Evolutionary conservation across 2,113 vertebrate genomes (phyloP), one percentile per base, ranked within the genome.

Genomic region (Vireo altiloquus): DNA sequence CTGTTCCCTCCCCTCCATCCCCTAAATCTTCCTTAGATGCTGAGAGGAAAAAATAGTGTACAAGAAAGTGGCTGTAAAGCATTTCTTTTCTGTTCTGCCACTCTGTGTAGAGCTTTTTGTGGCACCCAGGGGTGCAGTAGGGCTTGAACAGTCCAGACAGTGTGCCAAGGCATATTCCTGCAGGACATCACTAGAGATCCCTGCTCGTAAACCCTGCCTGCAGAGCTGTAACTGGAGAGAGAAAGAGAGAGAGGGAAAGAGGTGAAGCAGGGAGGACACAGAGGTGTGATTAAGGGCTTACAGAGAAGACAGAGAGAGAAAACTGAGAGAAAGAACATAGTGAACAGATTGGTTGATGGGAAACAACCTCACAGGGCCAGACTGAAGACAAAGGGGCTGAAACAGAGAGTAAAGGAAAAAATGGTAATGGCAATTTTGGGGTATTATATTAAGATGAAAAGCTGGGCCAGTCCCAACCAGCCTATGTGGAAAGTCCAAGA

Each of bases 61-160:
- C 61, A 84, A 89, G 89, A 46, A 93, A 79, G 83, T 88, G 87
- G 63, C 82, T 92, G 72, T 95, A 92, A 93, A 96, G 64, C 80
- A 89, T 95, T 95, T 91, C 87, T 93, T 77, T 85, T 66, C 74
- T 94, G 77, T 75, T 95, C 76, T 95, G 71, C 65, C 3, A 69
- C 81, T 91, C 50, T 81, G 54, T 39, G 3, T 49, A 54, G 89
- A 91, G 83, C 74, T 81, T 90, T 95, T 95, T 95, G 94, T 94
- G 86, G 79, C 92, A 93, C 91, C 90, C 70, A 68, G 74, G 92
- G 86, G 82, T 89, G 82, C 90, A 93, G 57, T 89, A 94, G 92
- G 88, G 80, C 63, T 96, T 94, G 92, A 97, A 93, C 61, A 87
- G 93, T 89, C 83, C 93, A 97, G 90, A 97, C 72, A 94, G 44